Conservation (phyloP, 2,113 vertebrate species). For the Psephotus haematonotus region DNA sequence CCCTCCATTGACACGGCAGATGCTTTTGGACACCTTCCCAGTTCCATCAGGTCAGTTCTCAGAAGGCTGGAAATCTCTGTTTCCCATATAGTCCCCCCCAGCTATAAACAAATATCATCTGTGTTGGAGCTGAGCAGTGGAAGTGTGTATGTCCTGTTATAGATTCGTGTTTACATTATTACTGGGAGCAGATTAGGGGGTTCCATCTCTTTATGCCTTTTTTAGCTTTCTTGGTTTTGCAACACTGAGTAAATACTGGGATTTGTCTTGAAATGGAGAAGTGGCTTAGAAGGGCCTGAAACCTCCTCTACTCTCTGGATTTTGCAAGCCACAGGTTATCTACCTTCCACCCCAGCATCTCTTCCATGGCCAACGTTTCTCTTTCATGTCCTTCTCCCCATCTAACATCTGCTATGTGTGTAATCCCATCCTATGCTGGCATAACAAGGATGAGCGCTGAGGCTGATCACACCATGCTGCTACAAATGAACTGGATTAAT, state of each 20-base stretch:
- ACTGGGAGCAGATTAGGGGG: neutral
- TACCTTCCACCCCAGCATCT: neutral
- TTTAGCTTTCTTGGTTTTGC: neutral
- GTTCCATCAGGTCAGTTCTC: slow-evolving; percentile 20
- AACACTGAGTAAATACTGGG: neutral
- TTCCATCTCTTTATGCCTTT: neutral
- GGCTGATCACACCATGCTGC: neutral
- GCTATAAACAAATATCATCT: slow-evolving; percentile 10
- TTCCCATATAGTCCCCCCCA: neutral
- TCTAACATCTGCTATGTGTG: neutral
- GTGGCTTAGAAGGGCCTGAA: neutral
- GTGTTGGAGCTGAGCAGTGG: neutral
- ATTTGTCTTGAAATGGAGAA: neutral
- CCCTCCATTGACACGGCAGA: neutral
- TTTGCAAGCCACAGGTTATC: neutral
- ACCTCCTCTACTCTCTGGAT: neutral
- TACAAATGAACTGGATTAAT: neutral
- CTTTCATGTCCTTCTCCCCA: neutral
- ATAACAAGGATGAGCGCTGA: neutral
- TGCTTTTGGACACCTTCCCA: slow-evolving; percentile 35
- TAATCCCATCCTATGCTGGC: neutral
- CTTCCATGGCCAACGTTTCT: neutral
- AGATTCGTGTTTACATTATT: slow-evolving; percentile 4
- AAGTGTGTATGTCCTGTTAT: neutral
- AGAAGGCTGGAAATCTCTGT: slow-evolving; percentile 20